Conservation (phyloP, 30 jellyfish, hydroid and myxozoan species). For the Aurelia aurita region DNA sequence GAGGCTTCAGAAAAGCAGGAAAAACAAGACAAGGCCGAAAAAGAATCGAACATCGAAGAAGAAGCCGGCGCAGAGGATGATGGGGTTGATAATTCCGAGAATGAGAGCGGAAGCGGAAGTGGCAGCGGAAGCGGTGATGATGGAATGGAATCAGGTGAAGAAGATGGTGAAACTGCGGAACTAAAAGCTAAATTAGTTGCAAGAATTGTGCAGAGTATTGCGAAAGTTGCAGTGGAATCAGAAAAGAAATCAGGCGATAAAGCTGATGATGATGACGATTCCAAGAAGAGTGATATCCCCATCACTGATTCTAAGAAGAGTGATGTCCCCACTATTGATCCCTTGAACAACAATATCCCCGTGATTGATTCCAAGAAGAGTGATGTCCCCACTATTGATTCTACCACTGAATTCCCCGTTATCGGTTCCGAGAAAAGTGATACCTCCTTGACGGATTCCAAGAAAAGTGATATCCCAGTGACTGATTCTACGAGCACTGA, state of each 20-base stretch:
- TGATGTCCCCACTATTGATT: neutral
- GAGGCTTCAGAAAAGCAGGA: neutral
- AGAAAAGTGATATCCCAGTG: neutral
- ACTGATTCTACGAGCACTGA: no score
- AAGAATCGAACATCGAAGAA: constrained; percentile 1
- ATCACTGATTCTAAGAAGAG: no score
- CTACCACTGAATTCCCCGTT: no score
- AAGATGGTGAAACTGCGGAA: neutral
- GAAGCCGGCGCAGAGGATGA: neutral
- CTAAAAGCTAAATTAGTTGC: constrained; percentile 18
- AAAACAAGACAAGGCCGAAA: constrained; percentile 11
- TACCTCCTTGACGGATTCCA: neutral
- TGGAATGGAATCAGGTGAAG: constrained; percentile 30
- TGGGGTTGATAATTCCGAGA: neutral
- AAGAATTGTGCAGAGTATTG: constrained; percentile 65
- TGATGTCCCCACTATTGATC: neutral
- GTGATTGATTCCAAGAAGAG: constrained; percentile 3
- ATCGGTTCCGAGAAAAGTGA: neutral
- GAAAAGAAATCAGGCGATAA: neutral
- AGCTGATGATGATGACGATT: neutral
- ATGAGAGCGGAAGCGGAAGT: constrained; percentile 62
- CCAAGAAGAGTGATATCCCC: neutral
- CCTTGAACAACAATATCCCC: neutral
- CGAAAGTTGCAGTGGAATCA: constrained; percentile 41
- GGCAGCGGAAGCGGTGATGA: constrained; percentile 59